A percentile compares a stretch with the other conserved stretches of the same genome.
These are phyloP conservation scores for Mimumesa dahlbomi DNA, from an alignment of 2,888 invertebrate genomes.

Conservation along the genomic window DNA sequence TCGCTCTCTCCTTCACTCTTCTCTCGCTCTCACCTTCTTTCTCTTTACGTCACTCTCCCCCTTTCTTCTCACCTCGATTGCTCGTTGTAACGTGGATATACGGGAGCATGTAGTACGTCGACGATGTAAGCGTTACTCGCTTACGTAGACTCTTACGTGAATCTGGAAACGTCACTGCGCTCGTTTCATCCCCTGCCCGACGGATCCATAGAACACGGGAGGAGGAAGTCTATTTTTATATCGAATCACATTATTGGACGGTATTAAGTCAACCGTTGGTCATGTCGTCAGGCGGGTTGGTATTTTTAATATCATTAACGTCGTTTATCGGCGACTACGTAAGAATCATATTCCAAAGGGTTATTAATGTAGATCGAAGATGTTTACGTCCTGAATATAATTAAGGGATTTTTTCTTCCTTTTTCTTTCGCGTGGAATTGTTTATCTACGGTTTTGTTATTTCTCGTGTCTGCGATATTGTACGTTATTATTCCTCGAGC, in stretches of 20 bases:
- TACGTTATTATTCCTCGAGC: not conserved
- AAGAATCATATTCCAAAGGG: not conserved
- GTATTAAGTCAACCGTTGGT: constrained; percentile 4
- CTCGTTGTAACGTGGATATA: constrained; percentile 20
- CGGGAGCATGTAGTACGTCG: constrained; percentile 17
- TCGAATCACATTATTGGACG: constrained; percentile 4
- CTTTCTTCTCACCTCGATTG: constrained; percentile 31
- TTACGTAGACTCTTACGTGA: constrained; percentile 51
- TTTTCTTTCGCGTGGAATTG: not conserved
- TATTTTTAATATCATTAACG: constrained; percentile 14
- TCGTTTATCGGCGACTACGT: constrained; percentile 22
- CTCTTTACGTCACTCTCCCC: constrained; percentile 29
- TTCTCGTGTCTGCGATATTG: not conserved
- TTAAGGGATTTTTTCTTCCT: not conserved
- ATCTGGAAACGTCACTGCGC: constrained; percentile 39
- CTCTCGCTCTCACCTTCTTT: constrained; percentile 11
- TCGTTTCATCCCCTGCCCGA: constrained; percentile 1
- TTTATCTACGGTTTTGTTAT: too few relatives aligned
- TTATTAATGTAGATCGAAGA: too few relatives aligned
- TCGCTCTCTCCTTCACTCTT: not conserved
- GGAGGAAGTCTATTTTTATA: constrained; percentile 35
- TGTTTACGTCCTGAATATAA: too few relatives aligned
- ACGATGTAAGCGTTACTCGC: constrained; percentile 29
- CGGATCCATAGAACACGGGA: not conserved
- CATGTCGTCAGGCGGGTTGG: constrained; percentile 14